A percentile compares a stretch with the other conserved stretches of the same genome.
phyloP scores from a whole-genome alignment of 2,797 vertebrate genomes.

The Etheostoma perlongum region DNA sequence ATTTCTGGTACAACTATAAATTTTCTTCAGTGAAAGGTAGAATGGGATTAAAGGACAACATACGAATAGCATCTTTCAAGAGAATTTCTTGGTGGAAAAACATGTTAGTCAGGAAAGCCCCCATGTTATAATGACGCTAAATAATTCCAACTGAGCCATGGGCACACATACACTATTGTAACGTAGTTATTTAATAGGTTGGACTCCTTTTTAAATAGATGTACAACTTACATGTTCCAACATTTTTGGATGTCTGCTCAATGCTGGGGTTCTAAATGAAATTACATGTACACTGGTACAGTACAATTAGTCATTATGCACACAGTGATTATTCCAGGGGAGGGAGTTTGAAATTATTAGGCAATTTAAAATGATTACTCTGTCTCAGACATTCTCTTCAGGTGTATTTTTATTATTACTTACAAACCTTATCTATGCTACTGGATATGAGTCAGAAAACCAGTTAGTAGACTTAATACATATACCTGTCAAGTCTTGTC shows the following conservation, averaged over 20 bases:
- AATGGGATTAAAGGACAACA: slow-evolving; percentile 38
- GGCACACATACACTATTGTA: slow-evolving; percentile 5
- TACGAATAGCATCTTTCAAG: slow-evolving; percentile 12
- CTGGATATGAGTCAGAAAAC: slow-evolving; percentile 46
- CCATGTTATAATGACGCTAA: not conserved
- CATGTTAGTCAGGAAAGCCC: slow-evolving; percentile 11
- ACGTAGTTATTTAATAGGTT: slow-evolving; percentile 10
- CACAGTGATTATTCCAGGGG: slow-evolving; percentile 11
- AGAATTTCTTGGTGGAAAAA: slow-evolving; percentile 27
- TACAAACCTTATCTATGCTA: slow-evolving; percentile 37
- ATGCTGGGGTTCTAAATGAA: slow-evolving; percentile 24
- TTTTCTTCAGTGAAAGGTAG: slow-evolving; percentile 9
- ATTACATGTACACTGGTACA: slow-evolving; percentile 18
- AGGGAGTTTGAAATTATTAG: slow-evolving; percentile 57
- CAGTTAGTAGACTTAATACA: slow-evolving; percentile 36
- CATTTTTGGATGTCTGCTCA: slow-evolving; percentile 18
- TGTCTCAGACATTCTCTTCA: slow-evolving; percentile 37
- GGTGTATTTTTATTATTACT: slow-evolving; percentile 48
- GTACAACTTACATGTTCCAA: not conserved
- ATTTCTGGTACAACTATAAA: slow-evolving; percentile 27
- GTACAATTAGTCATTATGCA: slow-evolving; percentile 19
- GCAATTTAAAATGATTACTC: slow-evolving; percentile 57
- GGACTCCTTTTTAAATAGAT: slow-evolving; percentile 2
- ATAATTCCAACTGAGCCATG: not conserved
- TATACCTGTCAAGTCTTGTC: slow-evolving; percentile 43